A percentile compares a stretch with the other conserved stretches of the same genome.
Conservation (phyloP, 2,113 vertebrate species). For the Plecotus auritus region DNA sequence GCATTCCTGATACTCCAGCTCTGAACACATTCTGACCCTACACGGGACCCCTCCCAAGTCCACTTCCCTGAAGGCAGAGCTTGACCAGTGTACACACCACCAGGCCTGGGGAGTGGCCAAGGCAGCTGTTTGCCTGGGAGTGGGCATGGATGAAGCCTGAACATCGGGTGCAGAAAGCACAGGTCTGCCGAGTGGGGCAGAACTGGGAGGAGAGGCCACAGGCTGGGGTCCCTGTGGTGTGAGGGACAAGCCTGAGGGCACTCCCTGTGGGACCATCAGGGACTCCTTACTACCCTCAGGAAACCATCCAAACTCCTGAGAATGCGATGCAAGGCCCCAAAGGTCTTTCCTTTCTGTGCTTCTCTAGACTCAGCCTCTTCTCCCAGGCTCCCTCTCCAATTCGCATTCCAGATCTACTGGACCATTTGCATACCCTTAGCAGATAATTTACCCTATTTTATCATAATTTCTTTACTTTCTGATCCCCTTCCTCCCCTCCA, state of each 20-base stretch:
- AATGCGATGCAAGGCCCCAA: background rate
- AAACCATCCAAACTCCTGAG: background rate
- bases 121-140: background rate
- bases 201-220: background rate
- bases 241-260: background rate
- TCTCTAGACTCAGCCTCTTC: background rate
- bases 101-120: background rate
- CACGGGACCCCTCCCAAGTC: background rate
- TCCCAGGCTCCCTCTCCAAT: background rate
- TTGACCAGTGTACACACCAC: background rate
- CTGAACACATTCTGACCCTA: background rate
- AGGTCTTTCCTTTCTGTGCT: background rate
- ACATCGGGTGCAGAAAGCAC: too few species aligned
- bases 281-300: background rate
- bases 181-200: fast-evolving
- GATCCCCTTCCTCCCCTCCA: too few species aligned
- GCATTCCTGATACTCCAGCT: background rate
- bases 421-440: background rate
- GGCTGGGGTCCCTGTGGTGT: too few species aligned
- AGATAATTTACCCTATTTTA: background rate
- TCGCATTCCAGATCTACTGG: background rate
- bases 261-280: background rate
- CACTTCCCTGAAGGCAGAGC: background rate
- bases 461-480: background rate
- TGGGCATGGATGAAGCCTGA: background rate